Evolutionary conservation across 2,797 vertebrate species (phyloP).

Genomic region (Enteromius paludinosus): DNA sequence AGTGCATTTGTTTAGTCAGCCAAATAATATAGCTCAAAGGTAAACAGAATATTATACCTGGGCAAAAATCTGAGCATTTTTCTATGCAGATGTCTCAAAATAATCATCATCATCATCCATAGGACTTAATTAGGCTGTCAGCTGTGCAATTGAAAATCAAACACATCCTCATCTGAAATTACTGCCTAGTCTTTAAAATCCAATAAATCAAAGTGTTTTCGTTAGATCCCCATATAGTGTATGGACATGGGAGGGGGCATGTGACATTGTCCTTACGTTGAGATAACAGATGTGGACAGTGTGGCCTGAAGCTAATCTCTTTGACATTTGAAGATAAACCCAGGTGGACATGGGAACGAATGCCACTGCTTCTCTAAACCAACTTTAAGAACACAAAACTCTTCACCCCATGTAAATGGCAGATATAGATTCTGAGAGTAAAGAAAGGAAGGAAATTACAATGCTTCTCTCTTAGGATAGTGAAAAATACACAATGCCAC

Average conservation of each 20-base stretch:
- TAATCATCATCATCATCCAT: conserved; percentile 50
- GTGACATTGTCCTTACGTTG: background rate
- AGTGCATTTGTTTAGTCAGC: background rate
- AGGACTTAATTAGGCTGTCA: conserved; percentile 32
- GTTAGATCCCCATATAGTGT: conserved; percentile 2
- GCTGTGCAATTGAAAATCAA: conserved; percentile 44
- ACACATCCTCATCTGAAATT: conserved; percentile 45
- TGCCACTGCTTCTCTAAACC: conserved; percentile 54
- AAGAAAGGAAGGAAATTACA: conserved; percentile 35
- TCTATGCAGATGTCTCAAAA: conserved; percentile 35
- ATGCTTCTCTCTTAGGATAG: conserved; percentile 32
- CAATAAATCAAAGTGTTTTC: conserved; percentile 41
- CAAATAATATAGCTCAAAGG: too few species aligned
- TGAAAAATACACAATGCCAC: conserved; percentile 31
- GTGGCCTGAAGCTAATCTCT: conserved; percentile 59
- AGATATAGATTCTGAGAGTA: conserved; percentile 35
- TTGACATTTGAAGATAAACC: conserved; percentile 64
- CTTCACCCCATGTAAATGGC: conserved; percentile 49
- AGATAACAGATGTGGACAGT: conserved; percentile 52
- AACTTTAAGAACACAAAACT: conserved; percentile 49
- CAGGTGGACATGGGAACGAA: conserved; percentile 50
- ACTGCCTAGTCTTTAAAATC: conserved; percentile 27
- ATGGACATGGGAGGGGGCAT: conserved; percentile 27
- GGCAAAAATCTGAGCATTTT: conserved; percentile 6
- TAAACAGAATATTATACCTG: conserved; percentile 23